Evolutionary conservation across 1,140 invertebrate species (phyloP).

Genomic region (Euwallacea similis): DNA sequence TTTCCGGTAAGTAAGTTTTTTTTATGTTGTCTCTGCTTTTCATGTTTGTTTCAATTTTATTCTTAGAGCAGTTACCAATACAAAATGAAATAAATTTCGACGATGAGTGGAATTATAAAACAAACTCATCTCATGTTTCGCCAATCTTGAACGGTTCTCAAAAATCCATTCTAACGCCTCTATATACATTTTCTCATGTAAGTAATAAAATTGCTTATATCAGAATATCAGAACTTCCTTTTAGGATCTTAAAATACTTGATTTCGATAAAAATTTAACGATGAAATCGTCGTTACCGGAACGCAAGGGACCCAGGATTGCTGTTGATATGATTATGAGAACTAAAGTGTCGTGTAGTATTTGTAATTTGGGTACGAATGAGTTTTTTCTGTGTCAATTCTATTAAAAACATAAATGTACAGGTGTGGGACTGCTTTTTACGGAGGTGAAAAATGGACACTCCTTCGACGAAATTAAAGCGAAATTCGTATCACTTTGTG

Average conservation of each 20-base stretch:
- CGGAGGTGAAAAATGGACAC: conserved; percentile 40
- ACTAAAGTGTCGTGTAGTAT: conserved; percentile 43
- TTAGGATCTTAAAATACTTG: conserved; percentile 34
- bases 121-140: conserved; percentile 34
- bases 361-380: conserved; percentile 44
- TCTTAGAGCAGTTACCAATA: background rate
- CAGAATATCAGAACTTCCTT: conserved; percentile 2
- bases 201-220: conserved; percentile 16
- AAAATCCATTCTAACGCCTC: conserved; percentile 39
- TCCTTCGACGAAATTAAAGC: conserved; percentile 42
- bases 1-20: background rate
- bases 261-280: conserved; percentile 10
- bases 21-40: background rate
- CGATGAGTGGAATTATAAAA: conserved; percentile 46
- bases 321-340: conserved; percentile 42
- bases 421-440: conserved; percentile 46
- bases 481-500: conserved; percentile 48
- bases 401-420: conserved; percentile 13
- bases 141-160: conserved; percentile 38
- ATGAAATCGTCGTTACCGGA: conserved; percentile 8
- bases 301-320: conserved; percentile 34
- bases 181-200: conserved; percentile 35
- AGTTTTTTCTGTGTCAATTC: background rate
- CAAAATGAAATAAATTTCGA: conserved; percentile 36
- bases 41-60: background rate